Base-by-base conservation (phyloP, 1,140 invertebrate species). In the Drosophila orosa region DNA sequence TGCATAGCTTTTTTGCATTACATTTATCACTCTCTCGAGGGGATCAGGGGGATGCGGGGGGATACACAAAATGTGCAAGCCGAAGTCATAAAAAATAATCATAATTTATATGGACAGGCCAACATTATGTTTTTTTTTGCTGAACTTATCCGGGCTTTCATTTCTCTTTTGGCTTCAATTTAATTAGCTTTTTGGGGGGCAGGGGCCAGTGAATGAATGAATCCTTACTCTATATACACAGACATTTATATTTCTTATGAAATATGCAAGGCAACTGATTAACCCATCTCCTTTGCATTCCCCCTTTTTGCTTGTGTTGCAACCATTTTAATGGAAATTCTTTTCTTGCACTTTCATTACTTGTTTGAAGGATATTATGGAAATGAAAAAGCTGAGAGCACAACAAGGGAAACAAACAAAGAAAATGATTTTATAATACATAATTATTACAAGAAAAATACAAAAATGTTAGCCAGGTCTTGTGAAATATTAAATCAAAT, bases 1-100 rank as follows among this genome's bases (percentile, higher is more conserved):
- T 19, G 29, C 37, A 59, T 39, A 47, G 24, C 44, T 71, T 59
- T 59, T 71, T 57, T 56, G 42, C 45, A 86, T 86, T 81, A 71
- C 78, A 86, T 86, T 86, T 69, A 87, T 86, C 50, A 85, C 65
- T 59, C 59, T 58, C 45, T 37, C 33, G 48, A 45, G 37, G 59
- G 33, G 45, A 13, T 48, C 35, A 15, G 12, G 12, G 42, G 12
- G 7, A 3, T 5, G 27, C 25, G 31, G 27, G 57, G 44, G n/a
- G 7, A 48, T 48, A 29, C 25, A 48, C 25, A 48, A 27, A 68
- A 69, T 27, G 39, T 13, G 25, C 52, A 35, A 45, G 24, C 22
- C n/a, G 33, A 52, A 33, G 31, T 66, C 63, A 50, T 67, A 67
- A 71, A 71, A 65, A 69, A 47, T 71, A 56, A 69, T 71, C 48